phyloP scores from a whole-genome alignment of 1,140 invertebrate genomes.

The Camponotus pennsylvanicus region DNA sequence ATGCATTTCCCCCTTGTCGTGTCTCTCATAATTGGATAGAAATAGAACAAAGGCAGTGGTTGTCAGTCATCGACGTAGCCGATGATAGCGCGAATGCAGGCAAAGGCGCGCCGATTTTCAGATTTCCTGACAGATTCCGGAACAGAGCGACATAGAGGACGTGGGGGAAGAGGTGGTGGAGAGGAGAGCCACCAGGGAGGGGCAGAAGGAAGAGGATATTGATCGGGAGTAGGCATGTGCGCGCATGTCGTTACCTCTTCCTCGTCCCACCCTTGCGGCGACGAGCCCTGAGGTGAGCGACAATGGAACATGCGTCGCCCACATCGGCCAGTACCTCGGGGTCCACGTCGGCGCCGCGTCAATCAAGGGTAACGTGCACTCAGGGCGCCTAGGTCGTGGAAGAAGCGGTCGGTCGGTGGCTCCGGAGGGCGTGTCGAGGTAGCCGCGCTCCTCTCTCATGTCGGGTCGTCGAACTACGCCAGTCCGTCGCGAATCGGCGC shows the following conservation, averaged over 20 bases:
- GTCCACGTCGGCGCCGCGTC: conserved; percentile 43
- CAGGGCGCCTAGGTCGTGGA: not conserved
- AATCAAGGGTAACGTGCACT: conserved; percentile 41
- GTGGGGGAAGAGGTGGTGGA: not conserved
- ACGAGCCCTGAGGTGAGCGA: conserved; percentile 52
- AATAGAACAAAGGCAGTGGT: not conserved
- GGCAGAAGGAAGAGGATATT: conserved; percentile 82
- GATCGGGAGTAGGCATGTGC: conserved; percentile 78
- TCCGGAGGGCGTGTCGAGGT: conserved; percentile 67
- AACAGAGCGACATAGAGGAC: not conserved
- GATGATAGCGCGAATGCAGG: not conserved
- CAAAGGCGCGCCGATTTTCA: conserved; percentile 5
- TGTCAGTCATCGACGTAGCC: not conserved
- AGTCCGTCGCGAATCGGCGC: conserved; percentile 16
- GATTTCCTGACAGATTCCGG: not conserved
- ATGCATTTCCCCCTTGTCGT: not conserved
- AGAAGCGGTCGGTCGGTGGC: conserved; percentile 43
- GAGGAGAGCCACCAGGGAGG: conserved; percentile 63
- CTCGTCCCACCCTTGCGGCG: conserved; percentile 70
- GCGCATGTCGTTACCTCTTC: conserved; percentile 67
- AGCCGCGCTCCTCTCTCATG: conserved; percentile 4
- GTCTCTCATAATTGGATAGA: not conserved
- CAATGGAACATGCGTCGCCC: conserved; percentile 56
- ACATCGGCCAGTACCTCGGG: conserved; percentile 66
- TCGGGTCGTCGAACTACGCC: conserved; percentile 20